Evolutionary conservation across 2,888 invertebrate genomes (phyloP), one percentile per base, ranked within the genome.

Genomic region (Chrysomela aeneicollis): DNA sequence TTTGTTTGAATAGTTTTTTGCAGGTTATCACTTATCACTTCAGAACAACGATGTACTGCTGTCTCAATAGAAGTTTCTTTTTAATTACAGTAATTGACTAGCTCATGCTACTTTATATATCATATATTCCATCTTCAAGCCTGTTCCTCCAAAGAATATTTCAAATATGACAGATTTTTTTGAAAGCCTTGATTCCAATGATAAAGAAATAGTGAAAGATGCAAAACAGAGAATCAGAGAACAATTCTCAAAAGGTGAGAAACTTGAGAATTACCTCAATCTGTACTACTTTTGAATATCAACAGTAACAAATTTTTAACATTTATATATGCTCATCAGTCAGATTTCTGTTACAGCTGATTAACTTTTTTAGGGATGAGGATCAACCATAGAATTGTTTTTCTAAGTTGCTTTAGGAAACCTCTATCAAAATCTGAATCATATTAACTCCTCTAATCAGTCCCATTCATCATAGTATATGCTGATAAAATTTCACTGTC

Each of bases 211-310:
- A 71, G 89, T 89, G 58, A 89, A 91, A 77, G 88, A 89, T 75
- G 87, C 88, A 50, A 91, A 90, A 78, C 86, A 87, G 76, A 86
- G 87, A 74, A 86, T 92, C 74, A 86, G 88, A 73, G 92, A 92
- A 79, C 87, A 90, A 75, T 91, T 92, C 81, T 86, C 86, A 79
- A 86, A 86, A 79, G 90, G 93, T 91, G 87, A 88, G 86, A 26
- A 54, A 50, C 12, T n/a, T n/a, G n/a, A n/a, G n/a, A n/a, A n/a
- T n/a, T n/a, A n/a, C n/a, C n/a, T n/a, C 1, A 58, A 5, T 8
- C n/a, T 21, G n/a, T 35, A n/a, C n/a, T n/a, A n/a, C n/a, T n/a
- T n/a, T n/a, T n/a, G n/a, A n/a, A n/a, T n/a, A n/a, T n/a, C n/a
- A n/a, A n/a, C n/a, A n/a, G n/a, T n/a, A n/a, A n/a, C n/a, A n/a